A percentile compares a stretch with the other conserved stretches of the same genome.
These are phyloP conservation scores for Crenuchus spilurus DNA, from an alignment of 2,797 vertebrate species.

Conservation along the genomic window DNA sequence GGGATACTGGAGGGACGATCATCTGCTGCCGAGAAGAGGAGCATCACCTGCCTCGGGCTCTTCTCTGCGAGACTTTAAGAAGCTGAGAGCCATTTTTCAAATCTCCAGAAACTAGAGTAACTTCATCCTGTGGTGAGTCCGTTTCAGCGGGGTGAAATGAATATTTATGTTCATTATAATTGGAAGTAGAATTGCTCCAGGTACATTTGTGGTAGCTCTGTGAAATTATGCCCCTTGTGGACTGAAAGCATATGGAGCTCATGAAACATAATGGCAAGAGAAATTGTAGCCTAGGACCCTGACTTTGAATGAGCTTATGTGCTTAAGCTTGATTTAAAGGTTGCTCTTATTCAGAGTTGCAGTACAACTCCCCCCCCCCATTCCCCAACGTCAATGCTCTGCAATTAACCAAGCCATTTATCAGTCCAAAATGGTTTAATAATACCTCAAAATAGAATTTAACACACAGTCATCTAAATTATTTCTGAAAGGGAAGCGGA, in stretches of 20 bases:
- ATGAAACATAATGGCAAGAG: slow-evolving; percentile 16
- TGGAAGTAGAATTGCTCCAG: slow-evolving; percentile 39
- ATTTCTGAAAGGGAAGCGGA: slow-evolving; percentile 65
- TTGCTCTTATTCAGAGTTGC: slow-evolving; percentile 8
- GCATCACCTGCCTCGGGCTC: slow-evolving; percentile 38
- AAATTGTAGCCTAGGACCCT: slow-evolving; percentile 13
- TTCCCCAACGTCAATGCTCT: neutral
- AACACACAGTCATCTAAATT: slow-evolving; percentile 76
- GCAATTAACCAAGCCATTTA: slow-evolving; percentile 44
- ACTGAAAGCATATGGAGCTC: slow-evolving; percentile 4
- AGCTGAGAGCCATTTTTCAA: slow-evolving; percentile 40
- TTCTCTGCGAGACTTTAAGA: slow-evolving; percentile 28
- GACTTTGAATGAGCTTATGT: slow-evolving; percentile 4
- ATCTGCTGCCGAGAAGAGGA: slow-evolving; percentile 46
- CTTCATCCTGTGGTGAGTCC: slow-evolving; percentile 19
- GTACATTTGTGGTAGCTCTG: slow-evolving; percentile 12
- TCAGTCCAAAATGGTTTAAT: slow-evolving; percentile 84
- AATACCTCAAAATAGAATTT: slow-evolving; percentile 85
- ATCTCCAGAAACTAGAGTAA: slow-evolving; percentile 33
- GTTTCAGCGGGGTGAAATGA: slow-evolving; percentile 15
- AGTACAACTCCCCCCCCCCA: neutral
- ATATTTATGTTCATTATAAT: slow-evolving; percentile 48
- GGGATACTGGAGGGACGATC: slow-evolving; percentile 17
- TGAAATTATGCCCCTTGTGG: slow-evolving; percentile 19
- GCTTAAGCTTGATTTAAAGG: slow-evolving; percentile 19